Conservation (phyloP, 1,140 invertebrate genomes). For the Megalonaias nervosa region DNA sequence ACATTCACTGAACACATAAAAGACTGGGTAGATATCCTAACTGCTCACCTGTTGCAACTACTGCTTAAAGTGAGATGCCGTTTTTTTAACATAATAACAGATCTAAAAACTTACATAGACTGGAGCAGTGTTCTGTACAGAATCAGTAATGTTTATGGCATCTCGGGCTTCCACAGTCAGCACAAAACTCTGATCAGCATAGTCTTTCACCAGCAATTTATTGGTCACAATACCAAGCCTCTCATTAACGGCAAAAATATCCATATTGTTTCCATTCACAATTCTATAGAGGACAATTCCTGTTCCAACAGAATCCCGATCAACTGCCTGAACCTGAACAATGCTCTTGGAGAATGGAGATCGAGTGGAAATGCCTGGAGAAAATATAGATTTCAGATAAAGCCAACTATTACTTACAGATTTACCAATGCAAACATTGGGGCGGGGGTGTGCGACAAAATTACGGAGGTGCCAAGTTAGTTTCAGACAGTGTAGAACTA, state of each 20-base stretch:
- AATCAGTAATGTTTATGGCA: constrained; percentile 5
- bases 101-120: constrained; percentile 16
- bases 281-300: constrained; percentile 14
- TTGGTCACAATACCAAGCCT: constrained; percentile 28
- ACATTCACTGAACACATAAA: background rate
- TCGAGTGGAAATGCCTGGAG: constrained; percentile 51
- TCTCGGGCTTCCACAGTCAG: constrained; percentile 16
- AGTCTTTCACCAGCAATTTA: constrained; percentile 27
- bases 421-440: no score
- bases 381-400: background rate
- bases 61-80: constrained; percentile 6
- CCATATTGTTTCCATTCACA: background rate
- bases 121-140: constrained; percentile 21
- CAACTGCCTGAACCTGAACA: constrained; percentile 37
- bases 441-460: no score
- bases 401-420: no score
- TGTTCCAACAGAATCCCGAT: constrained; percentile 27
- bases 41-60: background rate
- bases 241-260: constrained; percentile 22
- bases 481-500: no score
- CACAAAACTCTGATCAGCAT: constrained; percentile 21
- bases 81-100: background rate
- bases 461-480: no score
- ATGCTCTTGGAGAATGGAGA: constrained; percentile 51
- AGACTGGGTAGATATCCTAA: background rate